A percentile compares a stretch with the other conserved stretches of the same genome.
phyloP scores from a whole-genome alignment of 2,113 vertebrate genomes.

The Boleophthalmus pectinirostris region DNA sequence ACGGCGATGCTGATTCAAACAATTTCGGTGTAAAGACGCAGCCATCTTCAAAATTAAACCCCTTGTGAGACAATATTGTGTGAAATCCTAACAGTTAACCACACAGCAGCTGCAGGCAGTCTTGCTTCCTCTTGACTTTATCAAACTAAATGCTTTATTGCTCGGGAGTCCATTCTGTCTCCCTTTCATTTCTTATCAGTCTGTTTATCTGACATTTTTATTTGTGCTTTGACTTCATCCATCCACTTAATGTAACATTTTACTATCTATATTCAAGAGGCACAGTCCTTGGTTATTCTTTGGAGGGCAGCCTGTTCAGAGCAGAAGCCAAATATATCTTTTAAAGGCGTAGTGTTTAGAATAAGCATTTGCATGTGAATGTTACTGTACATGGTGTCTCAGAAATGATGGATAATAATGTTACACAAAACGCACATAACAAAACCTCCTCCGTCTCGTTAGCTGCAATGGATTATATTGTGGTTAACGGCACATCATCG shows the following conservation, averaged over 20 bases:
- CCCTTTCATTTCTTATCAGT: conserved; percentile 44
- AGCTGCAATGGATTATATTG: conserved; percentile 46
- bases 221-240: conserved; percentile 57
- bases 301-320: conserved; percentile 51
- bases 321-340: conserved; percentile 48
- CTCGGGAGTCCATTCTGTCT: conserved; percentile 51
- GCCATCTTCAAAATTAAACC: conserved; percentile 26
- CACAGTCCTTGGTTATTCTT: conserved; percentile 25
- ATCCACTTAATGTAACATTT: conserved; percentile 58
- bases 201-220: conserved; percentile 65
- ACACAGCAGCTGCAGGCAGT: conserved; percentile 11
- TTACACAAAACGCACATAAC: conserved; percentile 32
- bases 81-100: conserved; percentile 15
- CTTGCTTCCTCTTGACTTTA: conserved; percentile 26
- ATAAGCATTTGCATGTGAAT: conserved; percentile 25
- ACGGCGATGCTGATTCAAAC: conserved; percentile 16
- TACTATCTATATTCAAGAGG: conserved; percentile 57
- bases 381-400: conserved; percentile 10
- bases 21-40: conserved; percentile 19
- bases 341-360: conserved; percentile 25
- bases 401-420: conserved; percentile 29
- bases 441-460: conserved; percentile 29
- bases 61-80: conserved; percentile 10
- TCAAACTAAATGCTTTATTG: conserved; percentile 48
- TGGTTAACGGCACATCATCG: conserved; percentile 27